Conservation (phyloP, 2,888 invertebrate genomes). For the Drosophila mimetica region DNA sequence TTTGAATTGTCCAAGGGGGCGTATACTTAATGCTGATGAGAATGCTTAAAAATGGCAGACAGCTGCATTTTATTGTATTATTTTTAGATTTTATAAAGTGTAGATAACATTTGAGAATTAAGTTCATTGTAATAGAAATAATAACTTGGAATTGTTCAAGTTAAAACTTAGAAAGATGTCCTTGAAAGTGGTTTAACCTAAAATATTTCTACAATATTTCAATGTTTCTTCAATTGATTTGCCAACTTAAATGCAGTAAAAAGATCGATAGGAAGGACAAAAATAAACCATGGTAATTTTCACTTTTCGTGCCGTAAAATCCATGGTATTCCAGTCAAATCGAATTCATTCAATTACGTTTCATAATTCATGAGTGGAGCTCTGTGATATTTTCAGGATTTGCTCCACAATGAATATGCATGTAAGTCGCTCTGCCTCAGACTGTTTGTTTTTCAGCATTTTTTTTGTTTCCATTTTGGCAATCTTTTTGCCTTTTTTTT, state of each 20-base stretch:
- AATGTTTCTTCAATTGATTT: background rate
- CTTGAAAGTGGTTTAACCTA: too few relatives aligned
- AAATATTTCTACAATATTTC: background rate
- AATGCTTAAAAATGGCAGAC: background rate
- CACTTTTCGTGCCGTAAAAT: constrained; percentile 26
- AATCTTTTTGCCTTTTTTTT: constrained; percentile 19
- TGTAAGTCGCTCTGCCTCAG: constrained; percentile 18
- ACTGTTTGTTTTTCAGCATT: constrained; percentile 20
- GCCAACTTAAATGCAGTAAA: background rate
- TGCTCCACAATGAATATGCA: constrained; percentile 61
- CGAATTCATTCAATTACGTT: constrained; percentile 69
- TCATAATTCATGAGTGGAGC: constrained; percentile 73
- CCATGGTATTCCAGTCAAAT: constrained; percentile 16
- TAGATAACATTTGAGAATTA: too few relatives aligned
- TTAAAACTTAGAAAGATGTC: too few relatives aligned
- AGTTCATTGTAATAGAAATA: too few relatives aligned
- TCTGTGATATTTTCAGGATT: constrained; percentile 48
- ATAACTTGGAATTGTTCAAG: too few relatives aligned
- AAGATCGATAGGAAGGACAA: background rate
- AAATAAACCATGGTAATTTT: constrained; percentile 4
- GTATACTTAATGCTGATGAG: constrained; percentile 67
- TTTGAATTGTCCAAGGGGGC: constrained; percentile 37
- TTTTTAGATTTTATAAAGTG: background rate
- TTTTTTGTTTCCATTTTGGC: constrained; percentile 14
- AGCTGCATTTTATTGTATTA: background rate